Evolutionary conservation across 2,113 vertebrate genomes (phyloP), one percentile per base, ranked within the genome.

Genomic region (Prinia subflava): DNA sequence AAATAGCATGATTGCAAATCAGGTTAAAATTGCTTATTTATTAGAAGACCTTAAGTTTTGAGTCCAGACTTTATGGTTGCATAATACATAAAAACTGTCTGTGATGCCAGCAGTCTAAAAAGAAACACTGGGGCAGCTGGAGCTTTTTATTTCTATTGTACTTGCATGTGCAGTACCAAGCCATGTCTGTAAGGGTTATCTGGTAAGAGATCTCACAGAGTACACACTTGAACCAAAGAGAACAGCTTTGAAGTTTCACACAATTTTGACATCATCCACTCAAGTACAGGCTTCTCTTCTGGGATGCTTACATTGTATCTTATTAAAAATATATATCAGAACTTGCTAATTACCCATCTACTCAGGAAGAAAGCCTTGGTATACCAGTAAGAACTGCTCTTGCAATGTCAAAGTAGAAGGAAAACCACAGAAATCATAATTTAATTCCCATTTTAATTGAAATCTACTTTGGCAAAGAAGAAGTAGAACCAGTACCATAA

Each of bases 401-500:
- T 44, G 17, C 25, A 41, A 37, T 7, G 7, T 20, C 30, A 55
- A 39, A 62, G 22, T 5, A 53, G 67, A 53, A 83, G 31, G 15
- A 62, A 80, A 76, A 56, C 0, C n/a, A 27, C 7, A 65, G 28
- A 62, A 60, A 31, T 3, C 0, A 7, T 6, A 1, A 20, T 24
- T 76, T 33, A 19, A 33, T 70, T 39, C 12, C 27, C 15, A 8
- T 47, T 60, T 75, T 5, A 31, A 16, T 56, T 33, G 7, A 42
- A 70, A 52, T 41, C 6, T 28, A 4, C 21, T 62, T 67, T 10
- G 20, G 19, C 35, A 84, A 76, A 75, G 35, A 73, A 35, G 18
- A 30, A 63, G 21, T 3, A 13, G 9, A 83, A 39, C 2, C 22
- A n/a, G 6, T n/a, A 13, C 13, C 10, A 6, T 23, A 15, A 49